These are phyloP conservation scores for Agrochola litura DNA, from an alignment of 2,888 invertebrate species.

Conservation along the genomic window DNA sequence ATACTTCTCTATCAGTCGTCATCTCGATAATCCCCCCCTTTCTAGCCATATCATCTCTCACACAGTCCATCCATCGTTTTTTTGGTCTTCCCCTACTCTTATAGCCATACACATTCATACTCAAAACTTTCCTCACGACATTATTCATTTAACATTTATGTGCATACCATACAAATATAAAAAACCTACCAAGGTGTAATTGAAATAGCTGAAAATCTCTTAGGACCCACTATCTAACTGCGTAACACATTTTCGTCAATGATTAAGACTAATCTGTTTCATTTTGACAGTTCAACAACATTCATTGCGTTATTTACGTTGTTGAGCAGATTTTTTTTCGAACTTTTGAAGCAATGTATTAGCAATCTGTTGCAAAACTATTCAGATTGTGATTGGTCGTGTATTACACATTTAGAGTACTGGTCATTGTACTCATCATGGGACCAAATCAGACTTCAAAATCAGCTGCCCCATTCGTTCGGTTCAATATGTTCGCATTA, in stretches of 20 bases:
- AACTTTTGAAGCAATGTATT: too few relatives aligned
- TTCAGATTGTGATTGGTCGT: too few relatives aligned
- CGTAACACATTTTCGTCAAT: too few relatives aligned
- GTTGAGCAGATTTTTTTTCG: too few relatives aligned
- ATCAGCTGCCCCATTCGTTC: neutral
- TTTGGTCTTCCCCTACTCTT: neutral
- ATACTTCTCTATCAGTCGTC: neutral
- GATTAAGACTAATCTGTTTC: too few relatives aligned
- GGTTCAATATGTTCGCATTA: neutral
- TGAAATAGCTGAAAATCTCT: neutral
- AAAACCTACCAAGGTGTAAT: neutral
- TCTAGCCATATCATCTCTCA: neutral
- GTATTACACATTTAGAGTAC: too few relatives aligned
- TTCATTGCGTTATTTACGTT: too few relatives aligned
- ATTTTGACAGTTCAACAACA: too few relatives aligned
- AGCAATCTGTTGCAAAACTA: too few relatives aligned
- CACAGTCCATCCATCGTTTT: neutral
- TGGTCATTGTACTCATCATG: neutral
- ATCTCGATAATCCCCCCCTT: neutral
- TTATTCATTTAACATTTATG: neutral
- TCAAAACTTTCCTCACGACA: neutral
- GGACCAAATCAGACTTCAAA: neutral
- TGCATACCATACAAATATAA: neutral
- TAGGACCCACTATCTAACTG: too few relatives aligned
- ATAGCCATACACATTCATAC: neutral